A percentile compares a stretch with the other conserved stretches of the same genome.
Conservation (phyloP, 2,797 vertebrate genomes). For the Thamnophis elegans region DNA sequence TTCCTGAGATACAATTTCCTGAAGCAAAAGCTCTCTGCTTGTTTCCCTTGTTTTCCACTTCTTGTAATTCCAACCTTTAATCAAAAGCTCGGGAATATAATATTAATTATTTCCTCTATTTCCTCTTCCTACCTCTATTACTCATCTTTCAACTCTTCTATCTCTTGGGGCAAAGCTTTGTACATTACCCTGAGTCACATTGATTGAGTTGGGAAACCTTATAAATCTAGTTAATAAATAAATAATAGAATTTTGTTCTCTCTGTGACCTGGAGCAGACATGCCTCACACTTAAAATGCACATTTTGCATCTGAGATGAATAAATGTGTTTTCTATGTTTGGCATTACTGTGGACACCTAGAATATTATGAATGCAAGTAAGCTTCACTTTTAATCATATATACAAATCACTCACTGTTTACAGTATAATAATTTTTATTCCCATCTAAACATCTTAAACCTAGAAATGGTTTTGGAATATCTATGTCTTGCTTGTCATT, state of each 20-base stretch:
- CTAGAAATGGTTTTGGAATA: fast-evolving
- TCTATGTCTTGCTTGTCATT: constrained; percentile 72
- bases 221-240: neutral
- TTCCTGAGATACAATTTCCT: neutral
- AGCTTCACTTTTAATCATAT: neutral
- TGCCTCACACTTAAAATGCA: neutral
- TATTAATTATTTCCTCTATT: neutral
- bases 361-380: neutral
- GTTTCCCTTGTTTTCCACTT: neutral
- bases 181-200: neutral
- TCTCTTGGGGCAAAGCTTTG: neutral
- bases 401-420: neutral
- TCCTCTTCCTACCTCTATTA: neutral
- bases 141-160: neutral
- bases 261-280: neutral
- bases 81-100: neutral
- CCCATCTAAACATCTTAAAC: neutral
- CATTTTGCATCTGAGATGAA: neutral
- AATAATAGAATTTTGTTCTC: neutral
- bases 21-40: neutral
- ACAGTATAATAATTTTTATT: neutral
- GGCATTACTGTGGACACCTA: neutral
- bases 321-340: neutral
- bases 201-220: neutral
- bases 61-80: neutral